phyloP scores from a whole-genome alignment of 2,797 vertebrate genomes.

The Ficedula albicollis region DNA sequence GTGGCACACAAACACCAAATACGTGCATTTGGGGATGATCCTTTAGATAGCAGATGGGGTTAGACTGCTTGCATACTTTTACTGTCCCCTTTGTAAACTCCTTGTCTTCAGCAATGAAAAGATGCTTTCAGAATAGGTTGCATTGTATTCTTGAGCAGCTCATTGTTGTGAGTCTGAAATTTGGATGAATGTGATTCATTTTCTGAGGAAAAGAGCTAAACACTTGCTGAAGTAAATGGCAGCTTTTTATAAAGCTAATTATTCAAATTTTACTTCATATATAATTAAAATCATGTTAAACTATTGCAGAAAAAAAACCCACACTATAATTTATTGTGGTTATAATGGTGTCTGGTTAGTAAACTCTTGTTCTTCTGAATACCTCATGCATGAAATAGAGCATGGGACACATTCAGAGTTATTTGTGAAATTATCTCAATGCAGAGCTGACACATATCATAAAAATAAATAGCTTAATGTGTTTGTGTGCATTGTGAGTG shows the following conservation, averaged over 20 bases:
- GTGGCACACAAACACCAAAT: not conserved
- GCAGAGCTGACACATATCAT: conserved; percentile 15
- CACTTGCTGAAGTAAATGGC: conserved; percentile 34
- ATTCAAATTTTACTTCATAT: conserved; percentile 53
- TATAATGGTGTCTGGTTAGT: not conserved
- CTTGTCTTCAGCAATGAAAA: not conserved
- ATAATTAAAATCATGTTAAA: conserved; percentile 62
- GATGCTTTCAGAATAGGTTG: not conserved
- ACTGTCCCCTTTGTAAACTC: not conserved
- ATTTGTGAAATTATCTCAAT: conserved; percentile 30
- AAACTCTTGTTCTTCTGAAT: conserved; percentile 29
- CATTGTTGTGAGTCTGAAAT: conserved; percentile 47
- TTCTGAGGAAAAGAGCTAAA: conserved; percentile 43
- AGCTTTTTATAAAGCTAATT: conserved; percentile 37
- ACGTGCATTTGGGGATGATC: not conserved
- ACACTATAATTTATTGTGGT: conserved; percentile 40
- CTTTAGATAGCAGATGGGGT: not conserved
- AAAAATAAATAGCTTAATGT: conserved; percentile 48
- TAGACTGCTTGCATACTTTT: not conserved
- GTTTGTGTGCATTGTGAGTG: not conserved
- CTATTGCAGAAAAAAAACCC: not conserved
- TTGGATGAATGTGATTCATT: conserved; percentile 45
- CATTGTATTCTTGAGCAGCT: conserved; percentile 28
- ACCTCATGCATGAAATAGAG: not conserved
- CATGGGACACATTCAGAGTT: not conserved